Conservation (phyloP, 2,113 vertebrate genomes). For the Malurus melanocephalus region DNA sequence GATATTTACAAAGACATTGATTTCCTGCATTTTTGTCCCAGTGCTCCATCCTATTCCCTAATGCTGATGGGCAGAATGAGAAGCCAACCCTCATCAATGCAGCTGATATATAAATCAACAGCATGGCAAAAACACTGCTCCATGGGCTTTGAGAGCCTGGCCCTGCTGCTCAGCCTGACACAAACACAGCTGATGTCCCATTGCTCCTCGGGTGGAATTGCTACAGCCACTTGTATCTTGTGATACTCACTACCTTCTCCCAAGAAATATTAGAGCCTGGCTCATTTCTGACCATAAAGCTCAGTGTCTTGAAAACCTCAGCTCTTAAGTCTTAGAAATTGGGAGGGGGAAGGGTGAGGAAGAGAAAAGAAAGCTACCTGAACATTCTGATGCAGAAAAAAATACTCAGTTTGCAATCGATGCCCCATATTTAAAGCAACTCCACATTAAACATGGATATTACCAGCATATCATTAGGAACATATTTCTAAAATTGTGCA, state of each 20-base stretch:
- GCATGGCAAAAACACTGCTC: neutral
- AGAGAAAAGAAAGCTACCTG: neutral
- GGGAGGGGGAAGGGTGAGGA: neutral
- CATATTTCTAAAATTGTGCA: neutral
- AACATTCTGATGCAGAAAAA: neutral
- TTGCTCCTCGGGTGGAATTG: neutral
- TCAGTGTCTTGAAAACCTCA: neutral
- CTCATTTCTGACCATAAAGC: neutral
- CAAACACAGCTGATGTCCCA: neutral
- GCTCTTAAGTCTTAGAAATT: neutral
- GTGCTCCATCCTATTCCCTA: constrained; percentile 25
- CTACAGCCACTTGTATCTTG: neutral
- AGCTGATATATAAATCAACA: constrained; percentile 10
- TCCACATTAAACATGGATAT: neutral
- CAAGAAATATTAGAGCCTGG: neutral
- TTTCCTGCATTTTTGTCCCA: constrained; percentile 37
- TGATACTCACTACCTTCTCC: neutral
- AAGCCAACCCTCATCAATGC: constrained; percentile 10
- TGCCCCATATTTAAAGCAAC: neutral
- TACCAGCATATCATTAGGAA: neutral
- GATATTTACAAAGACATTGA: constrained; percentile 60
- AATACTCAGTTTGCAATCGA: neutral
- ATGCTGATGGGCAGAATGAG: constrained; percentile 38
- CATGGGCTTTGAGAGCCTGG: neutral
- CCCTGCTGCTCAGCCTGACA: neutral